Evolutionary conservation across 2,113 vertebrate genomes (phyloP).

Genomic region (Tragelaphus imberbis): DNA sequence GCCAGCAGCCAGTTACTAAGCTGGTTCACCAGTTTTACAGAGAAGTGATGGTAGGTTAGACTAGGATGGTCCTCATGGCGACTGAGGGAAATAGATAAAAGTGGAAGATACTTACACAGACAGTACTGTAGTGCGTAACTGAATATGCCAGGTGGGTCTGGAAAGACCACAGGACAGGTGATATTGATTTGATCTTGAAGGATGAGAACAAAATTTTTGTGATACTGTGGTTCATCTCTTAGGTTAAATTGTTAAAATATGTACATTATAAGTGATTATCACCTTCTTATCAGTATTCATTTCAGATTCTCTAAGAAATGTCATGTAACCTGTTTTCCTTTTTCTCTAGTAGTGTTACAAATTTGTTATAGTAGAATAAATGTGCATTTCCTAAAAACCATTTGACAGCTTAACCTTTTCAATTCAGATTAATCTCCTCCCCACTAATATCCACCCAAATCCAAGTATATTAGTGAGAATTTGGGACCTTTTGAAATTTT

Average conservation of each 20-base stretch:
- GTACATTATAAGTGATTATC: slow-evolving; percentile 2
- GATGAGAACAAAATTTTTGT: neutral
- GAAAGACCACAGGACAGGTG: neutral
- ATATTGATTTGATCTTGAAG: neutral
- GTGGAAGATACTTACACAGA: neutral
- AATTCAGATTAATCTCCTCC: neutral
- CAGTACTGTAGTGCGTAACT: neutral
- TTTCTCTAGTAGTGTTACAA: neutral
- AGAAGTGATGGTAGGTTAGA: neutral
- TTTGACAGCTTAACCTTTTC: neutral
- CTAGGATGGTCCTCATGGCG: neutral
- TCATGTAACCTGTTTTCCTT: neutral
- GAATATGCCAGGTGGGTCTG: neutral
- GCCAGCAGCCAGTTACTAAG: neutral
- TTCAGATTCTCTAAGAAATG: slow-evolving; percentile 38
- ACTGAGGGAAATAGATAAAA: neutral
- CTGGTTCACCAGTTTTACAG: neutral
- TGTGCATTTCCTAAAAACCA: slow-evolving; percentile 10
- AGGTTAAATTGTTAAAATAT: slow-evolving; percentile 18
- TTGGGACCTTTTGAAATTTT: neutral
- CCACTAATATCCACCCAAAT: neutral
- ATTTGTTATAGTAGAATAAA: slow-evolving; percentile 14
- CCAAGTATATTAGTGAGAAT: neutral
- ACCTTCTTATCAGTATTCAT: neutral
- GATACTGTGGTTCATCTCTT: neutral